These are phyloP conservation scores for Crocodylus rhombifer DNA, from an alignment of 2,797 vertebrate genomes.

Conservation along the genomic window DNA sequence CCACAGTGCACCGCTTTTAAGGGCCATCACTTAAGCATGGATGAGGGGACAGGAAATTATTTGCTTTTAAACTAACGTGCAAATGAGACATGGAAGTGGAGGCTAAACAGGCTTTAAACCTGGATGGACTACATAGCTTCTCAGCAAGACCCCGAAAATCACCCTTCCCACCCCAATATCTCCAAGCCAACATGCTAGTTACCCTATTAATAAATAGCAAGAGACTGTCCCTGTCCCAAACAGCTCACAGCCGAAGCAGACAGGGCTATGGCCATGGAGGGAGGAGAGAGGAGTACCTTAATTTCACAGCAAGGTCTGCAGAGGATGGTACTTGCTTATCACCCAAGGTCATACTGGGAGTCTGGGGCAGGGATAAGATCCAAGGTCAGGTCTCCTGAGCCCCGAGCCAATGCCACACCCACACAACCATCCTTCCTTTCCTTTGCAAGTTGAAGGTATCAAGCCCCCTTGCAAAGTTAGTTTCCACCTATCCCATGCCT, in stretches of 20 bases:
- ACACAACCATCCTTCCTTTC: background rate
- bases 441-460: background rate
- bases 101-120: background rate
- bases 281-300: no score
- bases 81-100: background rate
- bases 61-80: background rate
- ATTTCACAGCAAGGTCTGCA: no score
- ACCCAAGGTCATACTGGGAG: background rate
- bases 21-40: background rate
- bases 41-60: background rate
- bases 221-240: background rate
- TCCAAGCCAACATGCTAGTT: rapidly evolving
- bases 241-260: no score
- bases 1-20: background rate
- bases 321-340: no score
- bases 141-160: background rate
- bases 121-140: background rate
- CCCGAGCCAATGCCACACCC: background rate
- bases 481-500: no score
- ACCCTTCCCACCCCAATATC: background rate
- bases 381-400: background rate
- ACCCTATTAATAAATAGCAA: rapidly evolving
- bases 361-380: background rate
- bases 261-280: no score
- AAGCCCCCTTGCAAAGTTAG: background rate